These are phyloP conservation scores for Pterostichus madidus DNA, from an alignment of 2,888 invertebrate species.

Conservation along the genomic window DNA sequence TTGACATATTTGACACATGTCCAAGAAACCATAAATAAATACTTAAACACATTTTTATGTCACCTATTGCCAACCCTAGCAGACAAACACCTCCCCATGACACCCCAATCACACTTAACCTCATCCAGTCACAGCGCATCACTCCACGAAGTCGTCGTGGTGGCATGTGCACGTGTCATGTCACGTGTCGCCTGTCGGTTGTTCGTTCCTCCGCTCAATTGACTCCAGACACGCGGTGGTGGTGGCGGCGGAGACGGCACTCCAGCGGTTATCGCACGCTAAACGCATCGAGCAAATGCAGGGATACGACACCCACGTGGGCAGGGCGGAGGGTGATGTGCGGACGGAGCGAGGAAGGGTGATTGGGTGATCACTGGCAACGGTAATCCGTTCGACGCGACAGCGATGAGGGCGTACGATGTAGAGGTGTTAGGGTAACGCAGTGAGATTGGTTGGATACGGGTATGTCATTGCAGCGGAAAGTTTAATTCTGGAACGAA, in stretches of 20 bases:
- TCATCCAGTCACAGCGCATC: no score
- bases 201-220: conserved; percentile 13
- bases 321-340: background rate
- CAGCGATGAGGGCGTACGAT: background rate
- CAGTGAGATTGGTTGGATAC: background rate
- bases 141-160: no score
- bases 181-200: conserved; percentile 17
- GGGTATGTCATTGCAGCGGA: no score
- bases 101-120: no score
- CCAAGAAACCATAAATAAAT: background rate
- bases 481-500: no score
- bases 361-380: conserved; percentile 8
- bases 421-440: background rate
- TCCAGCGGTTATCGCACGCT: conserved; percentile 5
- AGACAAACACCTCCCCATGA: no score
- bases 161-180: background rate
- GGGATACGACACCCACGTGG: background rate
- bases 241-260: no score
- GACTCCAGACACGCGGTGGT: background rate
- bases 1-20: no score
- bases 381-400: background rate
- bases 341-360: background rate
- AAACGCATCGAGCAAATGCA: background rate
- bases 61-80: no score
- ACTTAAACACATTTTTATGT: background rate